Evolutionary conservation across 2,888 invertebrate species (phyloP), one percentile per base, ranked within the genome.

Genomic region (Neoaliturus tenellus): DNA sequence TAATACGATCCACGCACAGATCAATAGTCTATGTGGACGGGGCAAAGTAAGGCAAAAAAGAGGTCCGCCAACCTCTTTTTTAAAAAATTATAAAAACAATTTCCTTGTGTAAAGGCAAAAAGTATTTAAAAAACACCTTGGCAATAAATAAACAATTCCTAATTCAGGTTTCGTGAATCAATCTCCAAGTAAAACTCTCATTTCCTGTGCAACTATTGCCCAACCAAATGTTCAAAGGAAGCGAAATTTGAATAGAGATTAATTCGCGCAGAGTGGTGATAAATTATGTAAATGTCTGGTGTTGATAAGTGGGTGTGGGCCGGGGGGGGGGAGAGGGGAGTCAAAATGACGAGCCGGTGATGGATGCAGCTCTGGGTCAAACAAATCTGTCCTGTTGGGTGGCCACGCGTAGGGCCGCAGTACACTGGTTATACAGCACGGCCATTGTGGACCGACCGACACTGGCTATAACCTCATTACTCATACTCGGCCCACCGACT

Each of bases 361-460:
- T 71, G 35, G 71, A 71, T 71, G 71, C 41, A 71, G 20, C 6
- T 0, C 20, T n/a, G 39, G 33, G 2, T 14, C 35, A 41, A 71
- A 71, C 71, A 71, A 71, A 71, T 71, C 71, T 71, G 71, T 71
- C 71, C 71, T 12, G n/a, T n/a, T 71, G 71, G 71, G 71, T 71
- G 71, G 71, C 71, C 71, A 17, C 10, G 58, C 31, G 8, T 33
- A 20, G 71, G 71, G 62, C 28, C 8, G 62, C 5, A 4, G 20
- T 28, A 31, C 62, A 62, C 28, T 28, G 62, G 31, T 28, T 17
- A 62, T 51, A 62, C 62, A 3, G 62, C 31, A 14, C 10, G 62
- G 28, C 28, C 62, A 62, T 62, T 62, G 62, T 62, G 31, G 31
- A 28, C 10, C 48, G 48, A 55, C 10, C 55, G 55, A 55, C 55